A percentile compares a stretch with the other conserved stretches of the same genome.
These are phyloP conservation scores for Caerostris darwini DNA, from an alignment of 1,140 invertebrate genomes.

Conservation along the genomic window DNA sequence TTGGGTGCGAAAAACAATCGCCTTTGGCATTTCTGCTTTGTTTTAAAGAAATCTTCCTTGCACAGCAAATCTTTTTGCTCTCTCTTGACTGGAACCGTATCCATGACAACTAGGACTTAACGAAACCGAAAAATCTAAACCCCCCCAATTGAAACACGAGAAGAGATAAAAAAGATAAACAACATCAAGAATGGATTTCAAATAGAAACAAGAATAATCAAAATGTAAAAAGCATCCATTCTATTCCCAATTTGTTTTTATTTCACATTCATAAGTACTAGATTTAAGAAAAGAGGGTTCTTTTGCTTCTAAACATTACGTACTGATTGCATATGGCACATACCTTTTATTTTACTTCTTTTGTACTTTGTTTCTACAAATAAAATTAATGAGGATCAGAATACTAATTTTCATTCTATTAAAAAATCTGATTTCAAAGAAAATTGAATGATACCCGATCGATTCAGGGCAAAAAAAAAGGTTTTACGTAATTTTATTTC, in stretches of 20 bases:
- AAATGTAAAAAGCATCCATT: not conserved
- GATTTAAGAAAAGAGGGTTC: too few species aligned
- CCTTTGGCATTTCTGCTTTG: slow-evolving; percentile 18
- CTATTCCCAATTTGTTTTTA: not conserved
- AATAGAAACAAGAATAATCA: not conserved
- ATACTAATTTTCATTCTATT: too few species aligned
- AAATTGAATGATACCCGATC: too few species aligned
- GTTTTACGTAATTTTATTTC: too few species aligned
- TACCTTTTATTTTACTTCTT: not conserved
- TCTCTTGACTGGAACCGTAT: slow-evolving; percentile 1
- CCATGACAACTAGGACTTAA: slow-evolving; percentile 36
- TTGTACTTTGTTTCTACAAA: not conserved
- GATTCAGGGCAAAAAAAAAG: too few species aligned
- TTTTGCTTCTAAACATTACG: too few species aligned
- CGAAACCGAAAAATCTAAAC: not conserved
- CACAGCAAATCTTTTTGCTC: not conserved
- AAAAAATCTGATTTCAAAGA: too few species aligned
- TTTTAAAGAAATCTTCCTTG: slow-evolving; percentile 30
- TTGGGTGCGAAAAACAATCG: slow-evolving; percentile 8
- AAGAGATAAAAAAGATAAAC: not conserved
- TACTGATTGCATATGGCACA: not conserved
- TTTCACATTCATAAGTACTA: not conserved
- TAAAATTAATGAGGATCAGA: not conserved
- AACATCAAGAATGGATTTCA: not conserved
- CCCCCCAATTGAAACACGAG: not conserved